These are phyloP conservation scores for Narcine bancroftii DNA, from an alignment of 2,113 vertebrate species.

Conservation along the genomic window DNA sequence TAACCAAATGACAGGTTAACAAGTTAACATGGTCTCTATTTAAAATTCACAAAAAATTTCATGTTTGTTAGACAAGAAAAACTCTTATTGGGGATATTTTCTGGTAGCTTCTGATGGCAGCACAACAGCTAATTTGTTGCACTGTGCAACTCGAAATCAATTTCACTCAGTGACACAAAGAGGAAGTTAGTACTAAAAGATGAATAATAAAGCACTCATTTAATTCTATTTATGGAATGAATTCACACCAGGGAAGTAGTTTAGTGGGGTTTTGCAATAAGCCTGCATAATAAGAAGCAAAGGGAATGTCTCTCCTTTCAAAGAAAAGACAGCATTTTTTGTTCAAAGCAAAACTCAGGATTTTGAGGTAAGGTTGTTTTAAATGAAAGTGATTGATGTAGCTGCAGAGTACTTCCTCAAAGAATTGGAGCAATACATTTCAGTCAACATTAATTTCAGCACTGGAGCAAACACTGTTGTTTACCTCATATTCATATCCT, in stretches of 20 bases:
- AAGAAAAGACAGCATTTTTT: background rate
- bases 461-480: background rate
- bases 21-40: background rate
- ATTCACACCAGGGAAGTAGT: background rate
- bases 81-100: no score
- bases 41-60: conserved; percentile 13
- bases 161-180: conserved; percentile 32
- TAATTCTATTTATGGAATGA: conserved; percentile 31
- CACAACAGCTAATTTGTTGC: conserved; percentile 28
- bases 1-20: background rate
- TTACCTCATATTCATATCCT: background rate
- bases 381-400: background rate
- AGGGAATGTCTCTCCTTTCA: background rate
- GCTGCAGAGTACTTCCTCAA: background rate
- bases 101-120: background rate
- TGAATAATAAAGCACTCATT: conserved; percentile 21
- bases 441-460: background rate
- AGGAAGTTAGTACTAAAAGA: conserved; percentile 2
- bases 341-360: background rate
- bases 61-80: no score
- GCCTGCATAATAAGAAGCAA: background rate
- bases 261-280: background rate
- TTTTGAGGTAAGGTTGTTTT: background rate
- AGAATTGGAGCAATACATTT: background rate
- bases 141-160: conserved; percentile 9